Evolutionary conservation across 2,797 vertebrate genomes (phyloP).

Genomic region (Sorex maritimensis): DNA sequence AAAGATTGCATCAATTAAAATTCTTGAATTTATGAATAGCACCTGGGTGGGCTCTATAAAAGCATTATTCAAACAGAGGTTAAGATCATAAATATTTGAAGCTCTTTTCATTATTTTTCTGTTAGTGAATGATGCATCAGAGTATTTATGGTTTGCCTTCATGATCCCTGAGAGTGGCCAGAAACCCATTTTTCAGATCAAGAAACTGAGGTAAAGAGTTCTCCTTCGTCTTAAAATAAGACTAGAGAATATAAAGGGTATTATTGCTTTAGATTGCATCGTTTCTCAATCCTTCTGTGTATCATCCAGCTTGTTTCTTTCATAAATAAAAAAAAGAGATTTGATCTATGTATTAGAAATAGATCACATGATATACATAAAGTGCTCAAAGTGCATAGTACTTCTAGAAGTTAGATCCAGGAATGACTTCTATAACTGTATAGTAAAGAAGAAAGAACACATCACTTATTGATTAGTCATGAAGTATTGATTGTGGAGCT

Average conservation of each 20-base stretch:
- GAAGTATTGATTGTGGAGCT: background rate
- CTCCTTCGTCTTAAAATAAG: background rate
- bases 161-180: slow-evolving; percentile 42
- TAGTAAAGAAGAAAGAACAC: background rate
- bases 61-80: slow-evolving; percentile 6
- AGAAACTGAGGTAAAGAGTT: background rate
- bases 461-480: background rate
- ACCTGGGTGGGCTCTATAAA: background rate
- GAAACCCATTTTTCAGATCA: slow-evolving; percentile 54
- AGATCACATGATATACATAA: background rate
- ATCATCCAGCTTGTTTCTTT: background rate
- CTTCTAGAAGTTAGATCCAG: background rate
- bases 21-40: background rate
- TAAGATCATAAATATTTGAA: slow-evolving; percentile 33
- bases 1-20: slow-evolving; percentile 39
- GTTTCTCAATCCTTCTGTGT: background rate
- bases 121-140: slow-evolving; percentile 26
- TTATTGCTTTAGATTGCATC: slow-evolving; percentile 22
- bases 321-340: background rate
- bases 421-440: background rate
- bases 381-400: background rate
- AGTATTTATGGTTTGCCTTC: slow-evolving; percentile 50
- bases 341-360: background rate
- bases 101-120: background rate
- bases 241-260: background rate